Percentiles rank a stretch among this genome's conserved stretches.
phyloP scores from a whole-genome alignment of 2,113 vertebrate genomes.

The Lophius piscatorius region DNA sequence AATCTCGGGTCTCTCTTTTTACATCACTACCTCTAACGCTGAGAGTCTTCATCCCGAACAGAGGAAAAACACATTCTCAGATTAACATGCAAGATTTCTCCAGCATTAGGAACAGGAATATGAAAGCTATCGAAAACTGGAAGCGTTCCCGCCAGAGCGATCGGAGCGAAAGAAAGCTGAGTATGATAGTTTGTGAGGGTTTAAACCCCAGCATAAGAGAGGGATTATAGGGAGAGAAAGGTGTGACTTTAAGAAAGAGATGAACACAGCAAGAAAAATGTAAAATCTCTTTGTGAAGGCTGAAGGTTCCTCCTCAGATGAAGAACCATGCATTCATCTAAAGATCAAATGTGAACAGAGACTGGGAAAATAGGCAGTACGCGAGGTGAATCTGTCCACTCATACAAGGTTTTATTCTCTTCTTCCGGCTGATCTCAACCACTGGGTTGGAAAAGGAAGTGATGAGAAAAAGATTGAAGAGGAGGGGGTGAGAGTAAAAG shows the following conservation, averaged over 20 bases:
- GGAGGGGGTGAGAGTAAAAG: neutral
- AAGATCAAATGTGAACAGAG: slow-evolving; percentile 54
- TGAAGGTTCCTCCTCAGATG: slow-evolving; percentile 37
- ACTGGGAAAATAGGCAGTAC: slow-evolving; percentile 12
- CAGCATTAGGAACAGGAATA: no score
- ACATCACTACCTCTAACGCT: neutral
- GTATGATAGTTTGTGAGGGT: neutral
- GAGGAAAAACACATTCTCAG: neutral
- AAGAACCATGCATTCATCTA: slow-evolving; percentile 60
- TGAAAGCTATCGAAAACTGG: no score
- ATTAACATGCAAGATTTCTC: neutral
- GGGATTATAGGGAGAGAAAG: slow-evolving; percentile 10
- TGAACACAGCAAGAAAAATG: slow-evolving; percentile 32
- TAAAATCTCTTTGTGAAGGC: slow-evolving; percentile 33
- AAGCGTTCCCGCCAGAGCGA: neutral
- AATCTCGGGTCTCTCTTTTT: slow-evolving; percentile 9
- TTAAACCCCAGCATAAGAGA: slow-evolving; percentile 6
- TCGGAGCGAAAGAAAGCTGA: neutral
- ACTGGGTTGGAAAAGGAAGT: neutral
- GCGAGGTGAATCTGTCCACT: slow-evolving; percentile 50
- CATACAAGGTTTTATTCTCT: slow-evolving; percentile 20
- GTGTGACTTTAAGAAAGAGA: slow-evolving; percentile 5
- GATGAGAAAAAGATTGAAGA: neutral
- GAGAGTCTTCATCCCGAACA: neutral
- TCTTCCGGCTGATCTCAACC: slow-evolving; percentile 24